These are phyloP conservation scores for Drosophila prosaltans DNA, from an alignment of 1,140 invertebrate genomes.

Conservation along the genomic window DNA sequence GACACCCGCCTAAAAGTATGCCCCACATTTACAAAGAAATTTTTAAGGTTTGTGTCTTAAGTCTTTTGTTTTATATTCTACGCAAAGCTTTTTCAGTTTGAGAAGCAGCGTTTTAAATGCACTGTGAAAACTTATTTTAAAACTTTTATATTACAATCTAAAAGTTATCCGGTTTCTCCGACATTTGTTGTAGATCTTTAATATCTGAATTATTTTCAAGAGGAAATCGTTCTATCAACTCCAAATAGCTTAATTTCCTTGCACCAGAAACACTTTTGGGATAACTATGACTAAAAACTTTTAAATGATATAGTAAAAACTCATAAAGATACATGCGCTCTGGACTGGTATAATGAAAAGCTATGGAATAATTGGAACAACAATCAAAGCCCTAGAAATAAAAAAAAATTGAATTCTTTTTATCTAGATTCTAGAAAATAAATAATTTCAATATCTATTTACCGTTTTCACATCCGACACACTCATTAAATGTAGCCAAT, in stretches of 20 bases:
- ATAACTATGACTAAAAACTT: conserved; percentile 31
- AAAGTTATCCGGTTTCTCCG: conserved; percentile 61
- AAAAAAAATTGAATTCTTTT: background rate
- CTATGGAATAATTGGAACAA: conserved; percentile 65
- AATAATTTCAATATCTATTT: background rate
- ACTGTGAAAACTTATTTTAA: background rate
- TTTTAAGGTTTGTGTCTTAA: conserved; percentile 31
- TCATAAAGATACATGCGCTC: conserved; percentile 67
- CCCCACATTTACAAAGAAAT: background rate
- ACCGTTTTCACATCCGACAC: conserved; percentile 41
- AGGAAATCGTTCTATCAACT: conserved; percentile 54
- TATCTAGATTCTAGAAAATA: too few relatives aligned
- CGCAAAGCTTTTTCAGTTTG: conserved; percentile 30
- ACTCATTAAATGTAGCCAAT: conserved; percentile 61
- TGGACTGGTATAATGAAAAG: conserved; percentile 62
- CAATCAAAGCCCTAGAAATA: conserved; percentile 44
- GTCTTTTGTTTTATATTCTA: conserved; percentile 17
- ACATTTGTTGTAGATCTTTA: conserved; percentile 55
- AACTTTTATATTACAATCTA: conserved; percentile 23
- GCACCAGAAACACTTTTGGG: background rate
- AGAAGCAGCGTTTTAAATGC: conserved; percentile 1
- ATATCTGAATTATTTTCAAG: conserved; percentile 54
- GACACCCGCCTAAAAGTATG: conserved; percentile 36
- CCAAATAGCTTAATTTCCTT: conserved; percentile 17
- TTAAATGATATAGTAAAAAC: conserved; percentile 59